Evolutionary conservation across 2,113 vertebrate genomes (phyloP).

Genomic region (Corynorhinus townsendii): DNA sequence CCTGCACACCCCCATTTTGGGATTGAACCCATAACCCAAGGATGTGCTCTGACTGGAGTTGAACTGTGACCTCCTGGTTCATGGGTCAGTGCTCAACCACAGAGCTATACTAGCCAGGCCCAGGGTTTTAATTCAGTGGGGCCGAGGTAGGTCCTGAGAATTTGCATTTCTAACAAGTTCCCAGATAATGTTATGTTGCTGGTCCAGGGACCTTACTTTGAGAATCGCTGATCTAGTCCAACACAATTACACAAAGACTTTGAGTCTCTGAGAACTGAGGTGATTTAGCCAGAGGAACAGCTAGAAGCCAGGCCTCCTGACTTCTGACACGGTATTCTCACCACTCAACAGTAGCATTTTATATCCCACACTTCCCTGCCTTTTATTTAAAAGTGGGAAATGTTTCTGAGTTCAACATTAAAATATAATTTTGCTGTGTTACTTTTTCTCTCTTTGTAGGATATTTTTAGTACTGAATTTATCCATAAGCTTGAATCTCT

Average conservation of each 20-base stretch:
- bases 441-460: constrained; percentile 78
- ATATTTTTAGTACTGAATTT: constrained; percentile 94
- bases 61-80: too few relatives aligned
- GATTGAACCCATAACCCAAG: too few relatives aligned
- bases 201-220: neutral
- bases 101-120: too few relatives aligned
- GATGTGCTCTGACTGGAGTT: too few relatives aligned
- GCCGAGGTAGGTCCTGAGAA: neutral
- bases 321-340: neutral
- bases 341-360: neutral
- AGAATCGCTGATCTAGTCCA: neutral
- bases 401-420: neutral
- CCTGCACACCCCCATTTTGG: too few relatives aligned
- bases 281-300: neutral
- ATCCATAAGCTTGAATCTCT: constrained; percentile 94
- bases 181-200: neutral
- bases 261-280: neutral
- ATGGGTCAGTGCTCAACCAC: too few relatives aligned
- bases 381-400: neutral
- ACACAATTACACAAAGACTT: neutral
- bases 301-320: neutral
- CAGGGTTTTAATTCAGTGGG: neutral
- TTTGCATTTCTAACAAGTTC: neutral
- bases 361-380: neutral
- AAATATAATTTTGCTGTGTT: neutral